phyloP scores from a whole-genome alignment of 2,888 invertebrate genomes.

The Drosophila longiperda region DNA sequence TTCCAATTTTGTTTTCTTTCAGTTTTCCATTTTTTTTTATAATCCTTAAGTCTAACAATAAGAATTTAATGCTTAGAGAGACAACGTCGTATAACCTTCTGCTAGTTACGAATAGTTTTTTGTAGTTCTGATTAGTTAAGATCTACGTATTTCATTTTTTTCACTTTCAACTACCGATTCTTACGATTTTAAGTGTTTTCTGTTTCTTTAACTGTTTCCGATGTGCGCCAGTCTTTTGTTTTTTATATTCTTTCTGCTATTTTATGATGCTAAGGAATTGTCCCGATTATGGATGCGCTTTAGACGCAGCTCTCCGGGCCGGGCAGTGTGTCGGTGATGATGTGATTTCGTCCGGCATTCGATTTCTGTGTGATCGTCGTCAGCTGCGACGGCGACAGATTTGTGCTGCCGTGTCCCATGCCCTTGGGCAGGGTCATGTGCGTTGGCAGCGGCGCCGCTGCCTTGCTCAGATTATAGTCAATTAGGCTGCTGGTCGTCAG shows the following conservation, averaged over 20 bases:
- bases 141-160: conserved; percentile 22
- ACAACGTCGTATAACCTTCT: conserved; percentile 30
- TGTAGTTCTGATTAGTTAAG: conserved; percentile 15
- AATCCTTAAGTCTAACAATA: conserved; percentile 50
- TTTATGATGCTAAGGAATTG: conserved; percentile 55
- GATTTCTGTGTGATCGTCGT: conserved; percentile 83
- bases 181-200: conserved; percentile 32
- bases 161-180: conserved; percentile 13
- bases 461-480: conserved; percentile 83
- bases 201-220: conserved; percentile 48
- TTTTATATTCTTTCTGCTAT: neutral
- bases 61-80: conserved; percentile 50
- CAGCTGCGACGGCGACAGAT: conserved; percentile 73
- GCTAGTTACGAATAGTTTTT: conserved; percentile 50
- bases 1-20: neutral
- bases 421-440: conserved; percentile 83
- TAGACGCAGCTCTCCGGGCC: conserved; percentile 96
- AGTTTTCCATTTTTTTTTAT: neutral
- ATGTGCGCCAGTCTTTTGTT: conserved; percentile 81
- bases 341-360: conserved; percentile 89
- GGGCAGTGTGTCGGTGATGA: conserved; percentile 93
- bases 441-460: conserved; percentile 57
- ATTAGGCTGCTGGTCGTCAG: conserved; percentile 84
- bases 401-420: conserved; percentile 67
- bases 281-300: conserved; percentile 79